Evolutionary conservation across 1,140 invertebrate genomes (phyloP).

Genomic region (Coboldia fuscipes): DNA sequence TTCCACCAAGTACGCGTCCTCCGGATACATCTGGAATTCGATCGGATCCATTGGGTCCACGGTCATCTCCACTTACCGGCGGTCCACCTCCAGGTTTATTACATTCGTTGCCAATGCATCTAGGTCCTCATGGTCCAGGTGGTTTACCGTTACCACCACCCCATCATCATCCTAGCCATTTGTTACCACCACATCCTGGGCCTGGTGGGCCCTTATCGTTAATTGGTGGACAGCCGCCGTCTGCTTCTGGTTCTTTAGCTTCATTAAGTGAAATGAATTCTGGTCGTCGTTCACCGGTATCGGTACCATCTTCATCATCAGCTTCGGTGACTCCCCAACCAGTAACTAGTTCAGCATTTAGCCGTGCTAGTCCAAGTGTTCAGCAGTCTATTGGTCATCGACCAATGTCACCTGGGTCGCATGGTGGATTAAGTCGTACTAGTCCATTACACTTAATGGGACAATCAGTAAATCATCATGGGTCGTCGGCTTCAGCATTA

Average conservation of each 20-base stretch:
- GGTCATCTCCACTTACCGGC: constrained; percentile 15
- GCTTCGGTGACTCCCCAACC: constrained; percentile 6
- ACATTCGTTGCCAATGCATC: constrained; percentile 12
- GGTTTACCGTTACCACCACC: constrained; percentile 4
- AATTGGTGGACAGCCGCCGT: not conserved
- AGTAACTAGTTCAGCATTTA: constrained; percentile 13
- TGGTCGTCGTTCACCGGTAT: constrained; percentile 5
- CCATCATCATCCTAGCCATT: constrained; percentile 2
- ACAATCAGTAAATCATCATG: constrained; percentile 16
- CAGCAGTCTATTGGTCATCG: constrained; percentile 16
- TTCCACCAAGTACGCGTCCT: constrained; percentile 21
- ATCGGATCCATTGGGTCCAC: constrained; percentile 20
- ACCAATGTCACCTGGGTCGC: constrained; percentile 16
- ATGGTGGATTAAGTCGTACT: constrained; percentile 16
- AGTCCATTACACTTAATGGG: constrained; percentile 19
- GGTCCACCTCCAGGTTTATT: not conserved
- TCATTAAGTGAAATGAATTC: not conserved
- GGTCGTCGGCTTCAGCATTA: constrained; percentile 16
- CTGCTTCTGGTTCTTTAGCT: not conserved
- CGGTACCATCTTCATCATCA: constrained; percentile 11
- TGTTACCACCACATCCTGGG: not conserved
- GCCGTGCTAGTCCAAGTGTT: constrained; percentile 20
- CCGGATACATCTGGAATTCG: constrained; percentile 19
- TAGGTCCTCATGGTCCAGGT: constrained; percentile 13
- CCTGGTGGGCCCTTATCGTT: not conserved